A percentile compares a stretch with the other conserved stretches of the same genome.
Conservation (phyloP, 2,113 vertebrate species). For the Microcebus murinus region DNA sequence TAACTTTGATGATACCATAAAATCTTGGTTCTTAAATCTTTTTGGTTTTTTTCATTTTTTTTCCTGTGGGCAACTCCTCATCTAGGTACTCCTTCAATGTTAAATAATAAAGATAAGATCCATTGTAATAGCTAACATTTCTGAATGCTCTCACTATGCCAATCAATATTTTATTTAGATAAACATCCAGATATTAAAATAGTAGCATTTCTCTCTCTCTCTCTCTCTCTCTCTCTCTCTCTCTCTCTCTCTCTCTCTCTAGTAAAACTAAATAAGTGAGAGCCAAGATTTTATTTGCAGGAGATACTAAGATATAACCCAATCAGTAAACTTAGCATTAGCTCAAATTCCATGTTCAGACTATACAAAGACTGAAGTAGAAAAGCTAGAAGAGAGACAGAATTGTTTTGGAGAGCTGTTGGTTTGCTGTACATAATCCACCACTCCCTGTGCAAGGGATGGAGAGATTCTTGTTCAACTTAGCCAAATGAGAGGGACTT, state of each 20-base stretch:
- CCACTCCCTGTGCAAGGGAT: not conserved
- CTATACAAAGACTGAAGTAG: not conserved
- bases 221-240: not conserved
- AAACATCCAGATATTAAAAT: slow-evolving; percentile 7
- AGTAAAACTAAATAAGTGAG: not conserved
- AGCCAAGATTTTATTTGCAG: not conserved
- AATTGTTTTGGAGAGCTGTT: not conserved
- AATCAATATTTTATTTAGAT: slow-evolving; percentile 1
- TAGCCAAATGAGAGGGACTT: not conserved
- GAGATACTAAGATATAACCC: not conserved
- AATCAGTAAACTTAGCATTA: not conserved
- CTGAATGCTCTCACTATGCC: not conserved
- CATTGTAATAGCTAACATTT: not conserved
- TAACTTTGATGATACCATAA: not conserved
- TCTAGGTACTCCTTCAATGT: not conserved
- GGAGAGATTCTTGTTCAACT: not conserved
- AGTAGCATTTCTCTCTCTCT: not conserved
- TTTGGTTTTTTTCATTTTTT: not conserved
- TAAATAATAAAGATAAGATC: slow-evolving; percentile 14
- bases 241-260: not conserved
- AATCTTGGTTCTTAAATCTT: not conserved
- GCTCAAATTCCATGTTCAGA: not conserved
- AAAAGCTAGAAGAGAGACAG: not conserved
- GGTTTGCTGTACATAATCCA: not conserved
- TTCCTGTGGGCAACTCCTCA: not conserved